Evolutionary conservation across 2,113 vertebrate species (phyloP), one percentile per base, ranked within the genome.

Genomic region (Potamarius usumacintae): DNA sequence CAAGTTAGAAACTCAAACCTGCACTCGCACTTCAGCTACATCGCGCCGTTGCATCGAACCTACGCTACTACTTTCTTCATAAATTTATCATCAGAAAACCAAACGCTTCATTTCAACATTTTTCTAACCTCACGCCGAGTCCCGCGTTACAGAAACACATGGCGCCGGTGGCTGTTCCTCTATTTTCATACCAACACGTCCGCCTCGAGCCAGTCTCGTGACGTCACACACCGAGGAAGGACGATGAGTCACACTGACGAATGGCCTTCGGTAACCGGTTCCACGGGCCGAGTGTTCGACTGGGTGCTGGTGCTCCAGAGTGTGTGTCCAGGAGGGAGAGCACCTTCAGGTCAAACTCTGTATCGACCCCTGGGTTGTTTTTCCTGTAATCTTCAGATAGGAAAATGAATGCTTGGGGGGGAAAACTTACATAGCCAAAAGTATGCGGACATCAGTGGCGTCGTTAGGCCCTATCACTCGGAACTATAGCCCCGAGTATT

Each of bases 111-210:
- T 11, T 14, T n/a, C 50, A n/a, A 50, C 22, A 8, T 11, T 22
- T 6, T 53, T 42, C 42, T 9, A 18, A 34, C 14, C 53, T 18
- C 2, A 7, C 25, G 0, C 52, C 30, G 79, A 60, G 27, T 48
- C 79, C 55, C 30, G 30, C 79, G 34, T 8, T 7, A 3, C 79
- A 62, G 30, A 82, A 34, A 62, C 79, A 48, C 79, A 82, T 82
- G 79, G 79, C 79, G 79, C 79, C 79, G 79, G 18, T 11, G 18
- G 57, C 79, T 82, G 57, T 3, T 62, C 79, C 79, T 82, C 58
- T 82, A 14, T 62, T 62, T 82, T 82, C 79, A 82, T 82, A 82
- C 57, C 79, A 62, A 62, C 79, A 82, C 79, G 79, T 82, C 79
- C 79, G 79, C 79, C 52, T 34, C 0, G 17, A 79, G 52, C 18